These are phyloP conservation scores for Creontiades dilutus DNA, from an alignment of 2,888 invertebrate genomes.

Conservation along the genomic window DNA sequence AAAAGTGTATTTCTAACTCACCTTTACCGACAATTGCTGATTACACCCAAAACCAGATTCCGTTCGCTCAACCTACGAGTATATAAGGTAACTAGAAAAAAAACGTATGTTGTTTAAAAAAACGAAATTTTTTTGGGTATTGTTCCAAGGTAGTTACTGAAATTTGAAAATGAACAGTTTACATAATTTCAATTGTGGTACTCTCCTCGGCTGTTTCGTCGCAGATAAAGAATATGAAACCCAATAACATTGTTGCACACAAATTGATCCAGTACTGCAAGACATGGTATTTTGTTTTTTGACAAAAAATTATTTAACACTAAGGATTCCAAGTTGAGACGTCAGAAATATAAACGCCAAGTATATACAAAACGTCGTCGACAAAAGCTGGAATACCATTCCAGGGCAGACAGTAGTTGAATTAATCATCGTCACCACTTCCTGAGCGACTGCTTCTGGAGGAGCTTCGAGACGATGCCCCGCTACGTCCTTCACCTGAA, in stretches of 20 bases:
- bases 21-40: too few species aligned
- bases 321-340: not conserved
- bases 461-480: constrained; percentile 70
- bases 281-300: not conserved
- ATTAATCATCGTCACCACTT: constrained; percentile 72
- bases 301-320: not conserved
- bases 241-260: not conserved
- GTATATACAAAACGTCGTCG: not conserved
- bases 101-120: too few species aligned
- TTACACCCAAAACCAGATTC: too few species aligned
- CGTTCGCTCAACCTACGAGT: too few species aligned
- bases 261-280: not conserved
- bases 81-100: too few species aligned
- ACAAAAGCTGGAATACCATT: not conserved
- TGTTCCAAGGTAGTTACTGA: too few species aligned
- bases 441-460: constrained; percentile 72
- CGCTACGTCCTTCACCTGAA: constrained; percentile 56
- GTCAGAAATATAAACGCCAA: not conserved
- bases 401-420: not conserved
- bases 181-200: too few species aligned
- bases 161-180: too few species aligned
- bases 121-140: too few species aligned
- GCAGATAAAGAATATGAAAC: not conserved
- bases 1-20: too few species aligned
- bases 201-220: too few species aligned